A percentile compares a stretch with the other conserved stretches of the same genome.
phyloP scores from a whole-genome alignment of 2,888 invertebrate species.

The Nemotelus nigrinus region DNA sequence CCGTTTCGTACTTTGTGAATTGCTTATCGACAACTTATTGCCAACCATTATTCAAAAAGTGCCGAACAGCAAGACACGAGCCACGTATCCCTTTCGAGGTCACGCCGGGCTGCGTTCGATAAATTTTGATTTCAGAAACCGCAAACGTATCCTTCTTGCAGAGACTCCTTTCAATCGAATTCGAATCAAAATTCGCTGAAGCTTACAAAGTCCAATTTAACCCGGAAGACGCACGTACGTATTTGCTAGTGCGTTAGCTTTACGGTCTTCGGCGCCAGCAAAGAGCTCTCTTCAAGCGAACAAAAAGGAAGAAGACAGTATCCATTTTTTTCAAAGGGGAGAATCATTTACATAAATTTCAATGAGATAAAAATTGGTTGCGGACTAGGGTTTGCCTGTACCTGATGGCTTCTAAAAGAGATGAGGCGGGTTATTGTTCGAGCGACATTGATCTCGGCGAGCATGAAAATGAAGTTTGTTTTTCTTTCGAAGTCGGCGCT shows the following conservation, averaged over 20 bases:
- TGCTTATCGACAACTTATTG: slow-evolving; percentile 44
- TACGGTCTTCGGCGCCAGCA: neutral
- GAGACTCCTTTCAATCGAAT: slow-evolving; percentile 20
- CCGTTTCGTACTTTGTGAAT: slow-evolving; percentile 14
- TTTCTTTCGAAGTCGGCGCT: neutral
- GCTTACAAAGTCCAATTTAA: slow-evolving; percentile 20
- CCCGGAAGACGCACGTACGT: neutral
- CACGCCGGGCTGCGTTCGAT: neutral
- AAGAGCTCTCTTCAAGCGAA: neutral
- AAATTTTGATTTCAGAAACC: slow-evolving; percentile 21
- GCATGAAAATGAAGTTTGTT: neutral
- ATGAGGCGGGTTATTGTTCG: too few species aligned
- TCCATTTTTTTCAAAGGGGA: neutral
- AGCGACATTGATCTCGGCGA: neutral
- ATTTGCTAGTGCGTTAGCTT: neutral
- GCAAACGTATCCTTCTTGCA: neutral
- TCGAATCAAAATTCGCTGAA: slow-evolving; percentile 23
- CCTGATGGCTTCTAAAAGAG: neutral
- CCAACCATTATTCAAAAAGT: slow-evolving; percentile 37
- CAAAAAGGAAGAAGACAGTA: slow-evolving; percentile 4
- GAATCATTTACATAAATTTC: slow-evolving; percentile 38
- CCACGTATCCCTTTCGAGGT: neutral
- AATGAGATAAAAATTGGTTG: slow-evolving; percentile 41
- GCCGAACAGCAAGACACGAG: neutral
- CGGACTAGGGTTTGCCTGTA: neutral